These are phyloP conservation scores for Sceloporus undulatus DNA, from an alignment of 2,113 vertebrate genomes.

Conservation along the genomic window DNA sequence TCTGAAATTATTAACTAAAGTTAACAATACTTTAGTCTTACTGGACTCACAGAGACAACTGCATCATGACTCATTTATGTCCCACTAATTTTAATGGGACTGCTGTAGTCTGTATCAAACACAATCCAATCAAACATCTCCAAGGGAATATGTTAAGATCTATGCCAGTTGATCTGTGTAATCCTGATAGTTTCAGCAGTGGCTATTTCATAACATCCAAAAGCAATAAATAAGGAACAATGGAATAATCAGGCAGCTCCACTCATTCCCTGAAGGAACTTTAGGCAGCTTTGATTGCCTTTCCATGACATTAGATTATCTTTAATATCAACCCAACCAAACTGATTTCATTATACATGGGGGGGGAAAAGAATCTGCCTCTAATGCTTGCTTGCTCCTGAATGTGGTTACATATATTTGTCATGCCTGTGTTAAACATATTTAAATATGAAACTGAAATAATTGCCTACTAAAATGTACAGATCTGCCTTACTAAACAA, in stretches of 20 bases:
- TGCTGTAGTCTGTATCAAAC: neutral
- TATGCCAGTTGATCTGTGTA: no score
- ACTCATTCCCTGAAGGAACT: neutral
- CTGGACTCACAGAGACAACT: neutral
- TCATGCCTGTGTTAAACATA: neutral
- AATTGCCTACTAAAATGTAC: neutral
- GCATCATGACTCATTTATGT: neutral
- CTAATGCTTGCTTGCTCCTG: neutral
- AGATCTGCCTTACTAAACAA: neutral
- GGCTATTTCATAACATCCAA: slow-evolving; percentile 4
- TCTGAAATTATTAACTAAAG: no score
- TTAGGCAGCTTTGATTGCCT: neutral
- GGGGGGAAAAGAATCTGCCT: neutral
- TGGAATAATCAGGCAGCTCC: neutral
- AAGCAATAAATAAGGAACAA: neutral
- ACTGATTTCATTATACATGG: neutral
- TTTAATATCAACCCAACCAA: neutral
- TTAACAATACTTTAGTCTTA: neutral
- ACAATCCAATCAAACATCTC: neutral
- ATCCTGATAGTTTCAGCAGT: neutral
- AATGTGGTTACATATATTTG: neutral
- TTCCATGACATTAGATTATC: neutral
- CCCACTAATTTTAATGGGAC: neutral
- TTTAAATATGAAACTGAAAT: neutral
- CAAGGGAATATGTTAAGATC: neutral